Evolutionary conservation across 2,888 invertebrate genomes (phyloP), one percentile per base, ranked within the genome.

Genomic region (Apamea sordens): DNA sequence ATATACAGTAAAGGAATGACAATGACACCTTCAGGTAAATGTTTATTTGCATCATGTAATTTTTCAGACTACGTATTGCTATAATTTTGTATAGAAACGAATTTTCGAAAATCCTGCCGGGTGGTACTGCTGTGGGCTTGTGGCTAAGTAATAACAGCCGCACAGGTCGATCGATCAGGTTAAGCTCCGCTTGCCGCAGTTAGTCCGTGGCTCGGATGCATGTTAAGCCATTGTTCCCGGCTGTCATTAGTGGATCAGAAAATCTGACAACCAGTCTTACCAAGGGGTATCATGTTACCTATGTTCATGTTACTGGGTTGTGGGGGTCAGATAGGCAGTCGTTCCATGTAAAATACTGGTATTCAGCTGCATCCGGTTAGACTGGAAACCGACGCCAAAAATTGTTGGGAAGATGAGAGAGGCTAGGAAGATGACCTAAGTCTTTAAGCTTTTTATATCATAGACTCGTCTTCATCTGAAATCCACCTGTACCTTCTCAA

Each of bases 401-500:
- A 24, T 24, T 0, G 24, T 10, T 56, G 24, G 4, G 24, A 24
- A 24, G n/a, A n/a, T n/a, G n/a, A n/a, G n/a, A n/a, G 11, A 56
- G 53, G 8, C 24, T 53, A 24, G 21, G 8, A 21, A 56, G 24
- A 24, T 56, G 56, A 56, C 56, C 56, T 10, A 1, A 56, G 24
- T 24, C 10, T 11, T 41, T 18, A 18, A 41, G 7, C 13, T 47
- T 64, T 36, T 21, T 18, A 41, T 65, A 61, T 21, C 21, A 41
- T n/a, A 56, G 28, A 32, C 24, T 13, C 15, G 36, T n/a, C n/a
- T 21, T 15, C n/a, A 65, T 59, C 56, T 84, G 44, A 18, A 84
- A 44, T 21, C 11, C 7, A 65, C 41, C 59, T 69, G 59, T 24
- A 72, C 15, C 13, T 44, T 50, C 41, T 36, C 32, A 0, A 53